Conservation (phyloP, 2,113 vertebrate species). For the Paramormyrops kingsleyae region DNA sequence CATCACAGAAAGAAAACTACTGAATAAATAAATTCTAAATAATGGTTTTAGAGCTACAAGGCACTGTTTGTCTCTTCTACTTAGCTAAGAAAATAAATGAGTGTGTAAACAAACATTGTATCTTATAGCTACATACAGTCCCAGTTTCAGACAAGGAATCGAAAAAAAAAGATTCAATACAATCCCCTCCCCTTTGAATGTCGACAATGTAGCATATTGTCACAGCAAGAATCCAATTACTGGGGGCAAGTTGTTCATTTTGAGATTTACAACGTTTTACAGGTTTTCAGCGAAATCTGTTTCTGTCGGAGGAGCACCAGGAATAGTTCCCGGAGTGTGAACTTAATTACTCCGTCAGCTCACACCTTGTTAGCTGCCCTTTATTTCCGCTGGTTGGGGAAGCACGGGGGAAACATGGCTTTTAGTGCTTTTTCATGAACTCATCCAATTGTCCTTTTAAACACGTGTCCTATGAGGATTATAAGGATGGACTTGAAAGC, state of each 20-base stretch:
- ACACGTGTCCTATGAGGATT: background rate
- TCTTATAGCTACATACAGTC: background rate
- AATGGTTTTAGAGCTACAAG: slow-evolving; percentile 14
- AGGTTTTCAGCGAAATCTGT: slow-evolving; percentile 31
- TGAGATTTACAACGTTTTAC: slow-evolving; percentile 16
- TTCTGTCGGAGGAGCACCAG: slow-evolving; percentile 27
- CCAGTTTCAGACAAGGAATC: background rate
- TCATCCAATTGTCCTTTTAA: background rate
- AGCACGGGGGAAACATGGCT: slow-evolving; percentile 1
- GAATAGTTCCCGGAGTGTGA: slow-evolving; percentile 39
- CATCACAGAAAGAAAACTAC: slow-evolving; percentile 43
- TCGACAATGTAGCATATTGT: slow-evolving; percentile 8
- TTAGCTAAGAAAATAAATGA: background rate
- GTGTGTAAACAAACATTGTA: background rate
- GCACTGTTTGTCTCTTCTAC: background rate
- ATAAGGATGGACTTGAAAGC: background rate
- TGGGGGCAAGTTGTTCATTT: slow-evolving; percentile 22
- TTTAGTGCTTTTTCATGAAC: slow-evolving; percentile 7
- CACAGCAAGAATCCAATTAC: slow-evolving; percentile 25
- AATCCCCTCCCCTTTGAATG: background rate
- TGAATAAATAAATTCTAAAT: slow-evolving; percentile 21
- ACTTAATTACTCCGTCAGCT: slow-evolving; percentile 55
- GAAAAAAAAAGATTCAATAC: background rate
- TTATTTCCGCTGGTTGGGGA: slow-evolving; percentile 23
- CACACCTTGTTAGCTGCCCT: slow-evolving; percentile 43